Evolutionary conservation across 1,140 invertebrate species (phyloP).

Genomic region (Parasteatoda tepidariorum): DNA sequence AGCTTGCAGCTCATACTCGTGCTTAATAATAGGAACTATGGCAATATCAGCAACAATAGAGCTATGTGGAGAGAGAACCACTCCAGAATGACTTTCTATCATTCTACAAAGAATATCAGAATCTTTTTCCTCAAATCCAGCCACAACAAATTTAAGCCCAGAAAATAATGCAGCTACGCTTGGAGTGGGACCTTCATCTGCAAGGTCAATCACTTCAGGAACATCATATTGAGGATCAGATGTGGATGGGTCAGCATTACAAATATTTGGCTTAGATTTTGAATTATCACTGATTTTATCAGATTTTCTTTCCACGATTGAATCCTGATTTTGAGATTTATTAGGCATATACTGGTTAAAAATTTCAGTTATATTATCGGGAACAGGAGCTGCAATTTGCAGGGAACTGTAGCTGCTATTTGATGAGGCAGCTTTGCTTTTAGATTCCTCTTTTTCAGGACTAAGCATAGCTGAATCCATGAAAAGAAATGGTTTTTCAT

Average conservation of each 20-base stretch:
- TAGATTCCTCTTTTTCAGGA: conserved; percentile 25
- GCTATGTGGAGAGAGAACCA: neutral
- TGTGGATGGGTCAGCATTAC: neutral
- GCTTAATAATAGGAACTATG: conserved; percentile 63
- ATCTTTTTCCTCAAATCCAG: conserved; percentile 62
- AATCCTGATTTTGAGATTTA: neutral
- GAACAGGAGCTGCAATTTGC: neutral
- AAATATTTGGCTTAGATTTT: neutral
- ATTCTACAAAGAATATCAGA: conserved; percentile 64
- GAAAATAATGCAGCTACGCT: conserved; percentile 21
- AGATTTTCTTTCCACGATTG: neutral
- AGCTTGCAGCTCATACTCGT: conserved; percentile 70
- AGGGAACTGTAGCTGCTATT: neutral
- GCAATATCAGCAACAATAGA: conserved; percentile 24
- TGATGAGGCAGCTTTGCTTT: neutral
- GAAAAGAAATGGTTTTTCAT: conserved; percentile 71
- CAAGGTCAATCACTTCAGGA: neutral
- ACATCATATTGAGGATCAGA: neutral
- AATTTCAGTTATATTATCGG: conserved; percentile 23
- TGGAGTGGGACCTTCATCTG: neutral
- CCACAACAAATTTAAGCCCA: conserved; percentile 53
- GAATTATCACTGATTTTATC: neutral
- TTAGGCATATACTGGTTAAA: conserved; percentile 28
- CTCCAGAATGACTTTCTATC: conserved; percentile 50
- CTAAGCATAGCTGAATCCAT: neutral